These are phyloP conservation scores for Augochlora pura DNA, from an alignment of 1,140 invertebrate species.

Conservation along the genomic window DNA sequence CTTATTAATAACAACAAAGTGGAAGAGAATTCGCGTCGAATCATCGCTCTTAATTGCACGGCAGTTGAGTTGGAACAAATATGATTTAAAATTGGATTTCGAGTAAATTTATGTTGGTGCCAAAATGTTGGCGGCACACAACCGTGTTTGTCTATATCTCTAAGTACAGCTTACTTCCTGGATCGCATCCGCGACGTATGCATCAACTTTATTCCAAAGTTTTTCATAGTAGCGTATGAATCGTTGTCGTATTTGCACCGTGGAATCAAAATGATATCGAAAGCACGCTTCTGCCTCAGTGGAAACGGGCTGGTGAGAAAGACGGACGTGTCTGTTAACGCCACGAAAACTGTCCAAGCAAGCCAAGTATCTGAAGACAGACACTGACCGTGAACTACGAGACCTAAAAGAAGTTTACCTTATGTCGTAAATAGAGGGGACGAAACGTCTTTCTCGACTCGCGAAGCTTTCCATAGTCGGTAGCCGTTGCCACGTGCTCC, in stretches of 20 bases:
- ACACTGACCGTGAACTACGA: slow-evolving; percentile 71
- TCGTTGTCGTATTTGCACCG: not conserved
- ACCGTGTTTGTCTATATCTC: not conserved
- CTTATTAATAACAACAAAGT: slow-evolving; percentile 42
- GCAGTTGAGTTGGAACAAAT: slow-evolving; percentile 41
- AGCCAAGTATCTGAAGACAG: slow-evolving; percentile 70
- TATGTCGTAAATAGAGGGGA: slow-evolving; percentile 73
- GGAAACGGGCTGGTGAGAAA: slow-evolving; percentile 53
- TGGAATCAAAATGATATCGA: slow-evolving; percentile 8
- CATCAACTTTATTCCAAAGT: not conserved
- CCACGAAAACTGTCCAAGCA: slow-evolving; percentile 65
- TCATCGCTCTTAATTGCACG: slow-evolving; percentile 40
- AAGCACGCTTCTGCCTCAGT: not conserved
- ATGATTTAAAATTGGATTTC: slow-evolving; percentile 53
- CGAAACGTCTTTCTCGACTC: slow-evolving; percentile 51
- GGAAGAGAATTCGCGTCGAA: slow-evolving; percentile 13
- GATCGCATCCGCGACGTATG: not conserved
- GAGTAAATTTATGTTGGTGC: slow-evolving; percentile 31
- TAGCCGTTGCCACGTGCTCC: slow-evolving; percentile 49
- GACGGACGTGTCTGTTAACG: slow-evolving; percentile 71
- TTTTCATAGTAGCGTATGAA: not conserved
- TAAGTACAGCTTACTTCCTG: not conserved
- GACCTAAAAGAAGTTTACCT: slow-evolving; percentile 74
- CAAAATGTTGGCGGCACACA: slow-evolving; percentile 32
- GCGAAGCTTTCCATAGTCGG: slow-evolving; percentile 33